Percentiles rank a stretch among this genome's conserved stretches.
phyloP scores from a whole-genome alignment of 2,888 invertebrate species.

The Drymonia ruficornis region DNA sequence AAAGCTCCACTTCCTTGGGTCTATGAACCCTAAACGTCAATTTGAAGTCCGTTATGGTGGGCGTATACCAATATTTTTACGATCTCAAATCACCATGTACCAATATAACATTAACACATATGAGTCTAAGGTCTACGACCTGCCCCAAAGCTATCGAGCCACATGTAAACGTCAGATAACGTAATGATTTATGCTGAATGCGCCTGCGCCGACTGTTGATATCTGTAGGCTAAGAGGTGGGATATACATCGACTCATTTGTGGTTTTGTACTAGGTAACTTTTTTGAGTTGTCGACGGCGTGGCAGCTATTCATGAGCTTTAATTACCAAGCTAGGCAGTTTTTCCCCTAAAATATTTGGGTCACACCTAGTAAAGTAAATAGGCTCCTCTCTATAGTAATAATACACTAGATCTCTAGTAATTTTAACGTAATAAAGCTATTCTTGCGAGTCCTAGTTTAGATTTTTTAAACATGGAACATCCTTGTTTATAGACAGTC shows the following conservation, averaged over 20 bases:
- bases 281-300: neutral
- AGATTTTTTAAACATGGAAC: no score
- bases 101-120: slow-evolving; percentile 5
- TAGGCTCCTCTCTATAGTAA: no score
- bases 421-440: no score
- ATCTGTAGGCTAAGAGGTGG: slow-evolving; percentile 23
- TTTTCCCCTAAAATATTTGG: no score
- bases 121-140: slow-evolving; percentile 48
- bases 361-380: no score
- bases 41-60: slow-evolving; percentile 1
- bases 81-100: slow-evolving; percentile 4
- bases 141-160: slow-evolving; percentile 46
- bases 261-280: neutral
- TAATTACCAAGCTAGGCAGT: no score
- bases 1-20: neutral
- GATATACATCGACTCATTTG: neutral
- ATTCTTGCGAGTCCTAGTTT: no score
- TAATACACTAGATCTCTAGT: no score
- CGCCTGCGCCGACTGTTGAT: slow-evolving; percentile 31
- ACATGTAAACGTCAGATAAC: slow-evolving; percentile 32
- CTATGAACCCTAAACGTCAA: slow-evolving; percentile 1
- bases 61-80: slow-evolving; percentile 2
- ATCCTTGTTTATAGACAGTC: no score
- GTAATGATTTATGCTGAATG: slow-evolving; percentile 38
- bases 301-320: neutral